Evolutionary conservation across 2,797 vertebrate species (phyloP).

Genomic region (Mormyrops boulengeri): DNA sequence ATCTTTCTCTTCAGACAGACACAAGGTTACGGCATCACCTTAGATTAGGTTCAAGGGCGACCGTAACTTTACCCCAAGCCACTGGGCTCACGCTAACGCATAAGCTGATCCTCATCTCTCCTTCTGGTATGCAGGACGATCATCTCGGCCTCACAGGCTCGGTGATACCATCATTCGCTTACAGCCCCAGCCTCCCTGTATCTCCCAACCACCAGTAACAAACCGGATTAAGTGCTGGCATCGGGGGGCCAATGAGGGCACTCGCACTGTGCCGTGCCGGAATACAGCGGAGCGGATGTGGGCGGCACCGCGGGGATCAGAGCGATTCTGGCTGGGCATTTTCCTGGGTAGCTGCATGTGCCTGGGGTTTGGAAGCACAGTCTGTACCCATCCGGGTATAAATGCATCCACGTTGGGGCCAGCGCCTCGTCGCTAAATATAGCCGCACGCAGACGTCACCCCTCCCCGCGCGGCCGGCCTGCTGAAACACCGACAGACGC

Average conservation of each 20-base stretch:
- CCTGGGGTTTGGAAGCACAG: not conserved
- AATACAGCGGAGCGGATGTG: not conserved
- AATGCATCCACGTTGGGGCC: not conserved
- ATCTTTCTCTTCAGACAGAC: slow-evolving; percentile 47
- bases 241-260: not conserved
- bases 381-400: not conserved
- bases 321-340: not conserved
- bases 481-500: not conserved
- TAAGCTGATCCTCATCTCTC: not conserved
- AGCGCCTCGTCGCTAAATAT: slow-evolving; percentile 14
- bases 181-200: not conserved
- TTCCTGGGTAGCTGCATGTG: not conserved
- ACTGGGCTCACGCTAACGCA: not conserved
- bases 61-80: slow-evolving; percentile 24
- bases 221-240: not conserved
- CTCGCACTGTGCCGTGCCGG: no score
- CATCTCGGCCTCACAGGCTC: not conserved
- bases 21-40: slow-evolving; percentile 44
- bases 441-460: not conserved
- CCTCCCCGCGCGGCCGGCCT: not conserved
- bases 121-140: not conserved
- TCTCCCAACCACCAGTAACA: not conserved
- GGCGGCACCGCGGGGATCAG: not conserved
- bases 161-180: not conserved
- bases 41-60: slow-evolving; percentile 42